Evolutionary conservation across 1,140 invertebrate species (phyloP).

Genomic region (Heliothis virescens): DNA sequence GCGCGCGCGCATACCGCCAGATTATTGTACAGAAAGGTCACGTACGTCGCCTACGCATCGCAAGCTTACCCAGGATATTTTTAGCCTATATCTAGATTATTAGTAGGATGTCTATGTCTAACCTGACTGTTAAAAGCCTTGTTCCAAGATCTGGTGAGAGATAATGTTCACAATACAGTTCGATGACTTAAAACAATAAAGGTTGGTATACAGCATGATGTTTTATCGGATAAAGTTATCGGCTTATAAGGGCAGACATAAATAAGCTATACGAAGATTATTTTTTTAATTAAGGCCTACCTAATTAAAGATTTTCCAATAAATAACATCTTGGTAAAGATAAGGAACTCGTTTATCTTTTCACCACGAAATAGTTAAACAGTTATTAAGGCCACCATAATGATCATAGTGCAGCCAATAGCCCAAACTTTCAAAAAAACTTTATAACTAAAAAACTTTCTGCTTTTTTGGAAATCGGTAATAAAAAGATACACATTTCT

Average conservation of each 20-base stretch:
- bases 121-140: constrained; percentile 23
- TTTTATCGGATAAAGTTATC: constrained; percentile 6
- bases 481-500: too few relatives aligned
- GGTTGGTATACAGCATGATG: neutral
- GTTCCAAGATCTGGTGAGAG: constrained; percentile 13
- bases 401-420: too few relatives aligned
- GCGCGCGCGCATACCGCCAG: constrained; percentile 12
- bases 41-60: constrained; percentile 4
- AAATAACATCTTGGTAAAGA: too few relatives aligned
- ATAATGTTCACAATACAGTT: constrained; percentile 15
- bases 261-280: neutral
- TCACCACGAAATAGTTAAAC: too few relatives aligned
- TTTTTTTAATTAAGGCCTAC: neutral
- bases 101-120: constrained; percentile 22
- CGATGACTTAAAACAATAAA: constrained; percentile 11
- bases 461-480: too few relatives aligned
- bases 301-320: neutral
- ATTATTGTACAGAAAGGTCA: constrained; percentile 29
- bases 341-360: too few relatives aligned
- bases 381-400: too few relatives aligned
- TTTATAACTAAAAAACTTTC: too few relatives aligned
- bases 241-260: neutral
- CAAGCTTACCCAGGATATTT: neutral
- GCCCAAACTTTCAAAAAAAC: too few relatives aligned
- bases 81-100: constrained; percentile 32